Percentiles rank a stretch among this genome's conserved stretches.
Evolutionary conservation across 1,140 invertebrate species (phyloP).

Genomic region (Zaprionus davidi): DNA sequence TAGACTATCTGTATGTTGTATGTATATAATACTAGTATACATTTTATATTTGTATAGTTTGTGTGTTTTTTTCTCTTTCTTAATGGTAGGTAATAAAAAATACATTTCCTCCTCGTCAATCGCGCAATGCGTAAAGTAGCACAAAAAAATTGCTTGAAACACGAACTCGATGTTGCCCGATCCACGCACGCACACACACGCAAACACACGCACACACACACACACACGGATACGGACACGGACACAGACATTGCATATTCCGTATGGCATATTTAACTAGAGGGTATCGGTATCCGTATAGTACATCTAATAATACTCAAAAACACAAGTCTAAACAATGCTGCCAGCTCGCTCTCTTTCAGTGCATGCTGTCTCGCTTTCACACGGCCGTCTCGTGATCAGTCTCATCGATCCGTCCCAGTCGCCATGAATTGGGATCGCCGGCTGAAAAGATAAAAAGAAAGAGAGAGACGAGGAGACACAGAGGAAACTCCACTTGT

Average conservation of each 20-base stretch:
- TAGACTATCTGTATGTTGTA: slow-evolving; percentile 8
- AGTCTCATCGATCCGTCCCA: slow-evolving; percentile 92
- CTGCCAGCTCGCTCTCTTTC: neutral
- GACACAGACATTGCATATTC: slow-evolving; percentile 10
- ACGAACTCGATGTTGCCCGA: slow-evolving; percentile 2
- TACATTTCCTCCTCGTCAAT: slow-evolving; percentile 42
- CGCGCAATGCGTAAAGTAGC: neutral
- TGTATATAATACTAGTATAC: slow-evolving; percentile 24
- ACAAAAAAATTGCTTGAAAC: slow-evolving; percentile 16
- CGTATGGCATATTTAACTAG: slow-evolving; percentile 61
- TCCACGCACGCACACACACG: neutral
- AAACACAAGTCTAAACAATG: slow-evolving; percentile 78
- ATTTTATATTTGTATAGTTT: neutral
- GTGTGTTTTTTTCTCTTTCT: slow-evolving; percentile 12
- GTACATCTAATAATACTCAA: slow-evolving; percentile 83
- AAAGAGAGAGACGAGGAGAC: neutral
- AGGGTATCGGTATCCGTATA: slow-evolving; percentile 44
- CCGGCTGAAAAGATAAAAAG: slow-evolving; percentile 86
- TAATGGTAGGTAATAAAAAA: slow-evolving; percentile 67
- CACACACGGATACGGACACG: neutral
- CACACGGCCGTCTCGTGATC: slow-evolving; percentile 93
- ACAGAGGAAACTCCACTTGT: neutral
- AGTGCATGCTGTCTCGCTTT: slow-evolving; percentile 63
- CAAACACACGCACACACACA: neutral
- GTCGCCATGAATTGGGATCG: slow-evolving; percentile 91